Base-by-base conservation (phyloP, 2,113 vertebrate species). In the Catagonus wagneri region DNA sequence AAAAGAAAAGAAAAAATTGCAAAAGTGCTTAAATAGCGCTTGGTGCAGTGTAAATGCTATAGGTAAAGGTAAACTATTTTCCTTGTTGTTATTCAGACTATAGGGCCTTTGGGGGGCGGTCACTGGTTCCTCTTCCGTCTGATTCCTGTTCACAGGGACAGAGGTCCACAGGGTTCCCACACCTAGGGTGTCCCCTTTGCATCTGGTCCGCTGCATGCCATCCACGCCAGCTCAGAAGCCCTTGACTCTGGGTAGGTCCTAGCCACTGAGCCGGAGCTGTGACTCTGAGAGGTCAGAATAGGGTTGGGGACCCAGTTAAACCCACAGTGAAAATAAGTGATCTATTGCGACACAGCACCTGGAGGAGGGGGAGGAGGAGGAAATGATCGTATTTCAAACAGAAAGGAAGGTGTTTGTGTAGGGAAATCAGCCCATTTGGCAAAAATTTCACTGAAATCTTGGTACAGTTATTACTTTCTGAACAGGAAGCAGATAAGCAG, bases 381-480 rank as follows among this genome's bases (percentile, higher is more conserved):
- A 95, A 93, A 69, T 13, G 6, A 79, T 68, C 61, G 29, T 61
- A 61, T 95, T 95, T 97, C 90, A 65, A n/a, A 36, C 36, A 68
- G 85, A 60, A 61, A 72, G 63, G 25, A 78, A 83, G 20, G 63
- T 86, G 58, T 88, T 39, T 56, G 29, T 69, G 36, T 83, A 0
- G n/a, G 66, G 80, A 90, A 93, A 95, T 63, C 56, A 79, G 44
- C 61, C 61, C 75, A 25, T 87, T 68, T 61, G 23, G 74, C 90
- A 86, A 74, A 74, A 86, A 72, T 32, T 39, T 86, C 86, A 34
- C 36, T 61, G 19, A 39, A 68, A 50, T 71, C 61, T 86, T 39
- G 11, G 52, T 84, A 13, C 9, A 4, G 17, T n/a, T 69, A 25
- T 56, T n/a, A 88, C 27, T 96, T 83, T 96, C 86, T 25, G 50